Base-by-base conservation (phyloP, 2,888 invertebrate species). In the Sinohyriopsis cumingii region DNA sequence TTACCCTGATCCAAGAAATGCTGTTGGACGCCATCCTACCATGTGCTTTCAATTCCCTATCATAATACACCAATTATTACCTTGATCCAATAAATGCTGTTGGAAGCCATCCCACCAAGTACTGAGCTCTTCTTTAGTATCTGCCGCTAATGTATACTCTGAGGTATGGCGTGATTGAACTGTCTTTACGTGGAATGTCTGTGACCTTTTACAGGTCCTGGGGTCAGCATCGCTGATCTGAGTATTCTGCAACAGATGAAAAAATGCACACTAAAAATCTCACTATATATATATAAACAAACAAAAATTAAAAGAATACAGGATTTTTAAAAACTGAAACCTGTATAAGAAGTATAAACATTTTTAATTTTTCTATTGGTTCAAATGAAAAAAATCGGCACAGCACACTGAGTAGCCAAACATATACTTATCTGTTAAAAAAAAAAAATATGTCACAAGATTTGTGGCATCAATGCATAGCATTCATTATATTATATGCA, bases 71-170 rank as follows among this genome's bases (percentile, higher is more conserved):
- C 15, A 45, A 45, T 45, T 15, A 45, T 45, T 90, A 76, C 91
- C 87, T 87, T 93, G 92, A 83, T 93, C 93, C 69, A 92, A 90
- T 15, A 91, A 88, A 77, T 92, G 92, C 72, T 91, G 91, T 55
- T 91, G 90, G 65, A 93, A 87, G 53, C 91, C 89, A 76, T 91
- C 90, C 70, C 92, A 89, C 93, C 93, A 93, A 75, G 91, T 90
- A 68, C 90, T 90, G 59, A 89, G 82, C 65, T 90, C 91, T 59
- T 91, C 91, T 63, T 89, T 86, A 63, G 90, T 90, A 61, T 91
- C 91, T 9, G 89, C 86, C 25, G 89, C 89, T 78, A 92, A 90
- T 12, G 89, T 89, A 70, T 92, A 89, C 69, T 84, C 80, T 5
- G 81, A 75, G 33, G 82, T 73, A 45, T 77, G 78, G 18, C 81